Conservation (phyloP, 2,113 vertebrate genomes). For the Bambusicola thoracicus region DNA sequence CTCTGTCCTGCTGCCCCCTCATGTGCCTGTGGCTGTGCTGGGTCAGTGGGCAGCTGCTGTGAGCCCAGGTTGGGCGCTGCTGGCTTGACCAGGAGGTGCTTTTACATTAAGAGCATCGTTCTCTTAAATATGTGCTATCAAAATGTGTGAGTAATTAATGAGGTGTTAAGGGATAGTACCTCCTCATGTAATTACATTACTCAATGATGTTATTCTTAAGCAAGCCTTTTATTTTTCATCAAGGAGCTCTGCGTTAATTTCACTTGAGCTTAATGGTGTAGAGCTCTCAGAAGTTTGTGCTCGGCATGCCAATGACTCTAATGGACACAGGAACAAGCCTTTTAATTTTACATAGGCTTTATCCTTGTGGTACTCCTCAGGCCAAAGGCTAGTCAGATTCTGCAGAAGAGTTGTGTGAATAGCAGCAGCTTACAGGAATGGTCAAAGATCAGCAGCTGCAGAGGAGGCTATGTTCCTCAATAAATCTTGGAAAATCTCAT, state of each 20-base stretch:
- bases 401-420: not conserved
- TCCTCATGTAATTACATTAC: not conserved
- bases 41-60: not conserved
- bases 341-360: not conserved
- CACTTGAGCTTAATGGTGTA: not conserved
- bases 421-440: not conserved
- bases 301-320: not conserved
- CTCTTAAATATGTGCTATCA: not conserved
- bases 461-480: not conserved
- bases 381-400: not conserved
- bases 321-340: not conserved
- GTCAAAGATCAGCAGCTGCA: not conserved
- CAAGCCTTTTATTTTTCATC: not conserved
- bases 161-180: not conserved
- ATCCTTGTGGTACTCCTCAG: not conserved
- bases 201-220: not conserved
- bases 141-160: not conserved
- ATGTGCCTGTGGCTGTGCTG: too few species aligned
- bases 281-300: not conserved
- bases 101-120: not conserved
- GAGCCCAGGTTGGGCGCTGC: fast-evolving
- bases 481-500: not conserved
- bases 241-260: not conserved
- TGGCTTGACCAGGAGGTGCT: not conserved
- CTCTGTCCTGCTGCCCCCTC: too few species aligned